phyloP scores from a whole-genome alignment of 2,113 vertebrate genomes.

The Sphyrna mokarran region DNA sequence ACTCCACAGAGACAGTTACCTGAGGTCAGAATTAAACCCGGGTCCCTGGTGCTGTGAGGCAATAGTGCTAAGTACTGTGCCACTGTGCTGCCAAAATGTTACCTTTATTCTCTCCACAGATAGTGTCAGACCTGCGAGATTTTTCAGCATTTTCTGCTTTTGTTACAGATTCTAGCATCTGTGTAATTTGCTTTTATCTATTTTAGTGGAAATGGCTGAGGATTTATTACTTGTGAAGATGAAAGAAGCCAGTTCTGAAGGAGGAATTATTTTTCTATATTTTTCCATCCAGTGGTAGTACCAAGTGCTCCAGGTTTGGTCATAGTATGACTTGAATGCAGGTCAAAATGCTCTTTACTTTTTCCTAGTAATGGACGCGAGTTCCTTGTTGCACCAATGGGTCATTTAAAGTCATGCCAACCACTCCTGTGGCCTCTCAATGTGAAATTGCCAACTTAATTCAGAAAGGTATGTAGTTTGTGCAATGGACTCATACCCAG shows the following conservation, averaged over 20 bases:
- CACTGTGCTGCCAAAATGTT: too few relatives aligned
- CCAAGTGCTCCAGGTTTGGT: neutral
- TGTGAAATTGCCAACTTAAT: conserved; percentile 13
- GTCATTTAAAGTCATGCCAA: neutral
- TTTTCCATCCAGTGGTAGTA: neutral
- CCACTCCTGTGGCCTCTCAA: neutral
- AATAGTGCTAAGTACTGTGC: too few relatives aligned
- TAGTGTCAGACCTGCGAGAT: too few relatives aligned
- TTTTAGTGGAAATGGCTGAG: neutral
- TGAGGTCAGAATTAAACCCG: too few relatives aligned
- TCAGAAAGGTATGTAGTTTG: neutral
- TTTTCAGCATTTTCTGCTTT: too few relatives aligned
- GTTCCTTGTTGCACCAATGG: neutral
- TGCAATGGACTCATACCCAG: neutral
- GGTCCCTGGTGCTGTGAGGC: too few relatives aligned
- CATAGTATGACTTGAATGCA: neutral
- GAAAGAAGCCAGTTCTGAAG: neutral
- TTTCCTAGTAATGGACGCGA: neutral
- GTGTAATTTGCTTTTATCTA: too few relatives aligned
- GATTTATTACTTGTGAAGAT: neutral
- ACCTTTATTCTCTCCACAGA: too few relatives aligned
- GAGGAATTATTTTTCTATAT: neutral
- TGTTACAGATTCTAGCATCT: too few relatives aligned
- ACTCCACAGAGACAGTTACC: too few relatives aligned
- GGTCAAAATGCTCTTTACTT: neutral